A percentile compares a stretch with the other conserved stretches of the same genome.
Evolutionary conservation across 2,113 vertebrate genomes (phyloP).

Genomic region (Cricetomys ansorgei): DNA sequence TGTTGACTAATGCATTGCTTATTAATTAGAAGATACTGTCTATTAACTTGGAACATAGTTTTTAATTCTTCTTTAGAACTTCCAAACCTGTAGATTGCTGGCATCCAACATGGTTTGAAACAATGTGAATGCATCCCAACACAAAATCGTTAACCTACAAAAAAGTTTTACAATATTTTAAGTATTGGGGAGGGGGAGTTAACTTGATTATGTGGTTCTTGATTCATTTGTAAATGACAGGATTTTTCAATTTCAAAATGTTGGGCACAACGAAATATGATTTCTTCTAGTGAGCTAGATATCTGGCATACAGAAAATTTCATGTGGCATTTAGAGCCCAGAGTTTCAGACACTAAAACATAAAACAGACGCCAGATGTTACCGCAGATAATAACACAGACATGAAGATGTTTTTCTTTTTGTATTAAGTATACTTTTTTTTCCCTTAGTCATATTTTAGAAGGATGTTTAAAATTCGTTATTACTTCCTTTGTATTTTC

Average conservation of each 20-base stretch:
- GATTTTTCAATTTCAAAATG: not conserved
- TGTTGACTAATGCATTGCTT: not conserved
- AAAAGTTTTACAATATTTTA: not conserved
- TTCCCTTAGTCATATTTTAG: not conserved
- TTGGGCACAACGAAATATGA: not conserved
- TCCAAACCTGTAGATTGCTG: not conserved
- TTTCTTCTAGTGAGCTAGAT: not conserved
- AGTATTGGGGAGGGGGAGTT: not conserved
- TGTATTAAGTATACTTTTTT: not conserved
- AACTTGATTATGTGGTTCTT: not conserved
- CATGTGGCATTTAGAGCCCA: not conserved
- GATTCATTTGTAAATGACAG: not conserved
- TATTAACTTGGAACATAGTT: not conserved
- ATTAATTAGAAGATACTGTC: not conserved
- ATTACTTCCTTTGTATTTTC: not conserved
- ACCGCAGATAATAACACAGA: not conserved
- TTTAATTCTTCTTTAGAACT: slow-evolving; percentile 11
- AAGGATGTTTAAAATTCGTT: not conserved
- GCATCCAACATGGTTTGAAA: not conserved
- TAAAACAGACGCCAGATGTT: not conserved
- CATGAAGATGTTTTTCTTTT: not conserved
- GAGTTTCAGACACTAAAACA: not conserved
- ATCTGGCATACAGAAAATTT: not conserved
- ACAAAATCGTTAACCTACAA: not conserved
- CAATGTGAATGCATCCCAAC: not conserved